Base-by-base conservation (phyloP, 2,113 vertebrate species). In the Bubo scandiacus region DNA sequence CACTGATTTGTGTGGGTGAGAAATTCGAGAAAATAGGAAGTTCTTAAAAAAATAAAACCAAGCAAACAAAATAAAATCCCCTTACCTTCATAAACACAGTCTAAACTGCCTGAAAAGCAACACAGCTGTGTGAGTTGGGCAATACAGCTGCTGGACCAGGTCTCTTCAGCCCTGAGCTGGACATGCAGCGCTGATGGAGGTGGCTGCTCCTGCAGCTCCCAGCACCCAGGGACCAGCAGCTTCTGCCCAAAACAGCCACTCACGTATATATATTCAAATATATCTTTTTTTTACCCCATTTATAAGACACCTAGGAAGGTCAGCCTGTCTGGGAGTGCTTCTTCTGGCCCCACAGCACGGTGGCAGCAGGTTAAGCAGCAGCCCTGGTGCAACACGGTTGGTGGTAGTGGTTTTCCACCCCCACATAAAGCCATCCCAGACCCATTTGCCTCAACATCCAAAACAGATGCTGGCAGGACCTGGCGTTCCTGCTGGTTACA, bases 331-430 rank as follows among this genome's bases (percentile, higher is more conserved):
- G 14, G 23, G 19, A 61, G 10, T 16, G 54, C 58, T 86, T 73
- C 49, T 66, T 40, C 49, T 51, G 36, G 61, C 47, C 42, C n/a
- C 43, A 5, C 0, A 0, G 58, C 81, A 68, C 0, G 0, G 47
- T 3, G 2, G 62, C 27, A 81, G 45, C 13, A 30, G 72, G 43
- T 3, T 3, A 9, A 54, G 42, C 15, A 5, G 57, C 30, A 88
- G 51, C n/a, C 38, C 32, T 27, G 25, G 42, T 45, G 38, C 16
- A 49, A 43, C 26, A 14, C 25, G 38, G 12, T 13, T 36, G 12
- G 81, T 38, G 23, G 15, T 12, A 29, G 52, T 1, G 4, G 54
- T 23, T 71, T 45, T 43, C 66, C 23, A 38, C 4, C 19, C 38
- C 27, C 58, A 77, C 43, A 68, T 49, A 77, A 84, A 74, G n/a